Conservation (phyloP, 1,140 invertebrate species). For the Himalopsyche phryganea region DNA sequence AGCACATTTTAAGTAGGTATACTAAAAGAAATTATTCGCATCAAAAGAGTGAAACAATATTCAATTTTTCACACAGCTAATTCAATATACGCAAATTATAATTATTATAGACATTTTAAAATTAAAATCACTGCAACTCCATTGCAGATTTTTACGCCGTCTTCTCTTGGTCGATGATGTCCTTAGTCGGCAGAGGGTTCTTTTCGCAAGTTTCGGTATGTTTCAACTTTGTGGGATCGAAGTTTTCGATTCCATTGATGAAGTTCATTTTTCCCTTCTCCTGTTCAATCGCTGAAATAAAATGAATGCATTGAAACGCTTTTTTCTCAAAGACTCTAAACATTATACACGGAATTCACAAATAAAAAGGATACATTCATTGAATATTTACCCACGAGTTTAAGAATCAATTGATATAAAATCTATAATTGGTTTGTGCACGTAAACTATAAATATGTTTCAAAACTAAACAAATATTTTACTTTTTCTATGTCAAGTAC, state of each 20-base stretch:
- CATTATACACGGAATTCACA: no score
- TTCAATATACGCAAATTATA: conserved; percentile 9
- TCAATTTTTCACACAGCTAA: no score
- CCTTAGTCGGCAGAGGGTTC: conserved; percentile 84
- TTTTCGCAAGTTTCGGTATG: conserved; percentile 87
- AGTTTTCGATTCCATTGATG: conserved; percentile 84
- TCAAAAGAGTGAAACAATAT: neutral
- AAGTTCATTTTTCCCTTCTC: conserved; percentile 85
- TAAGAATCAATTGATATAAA: no score
- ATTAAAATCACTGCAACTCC: no score
- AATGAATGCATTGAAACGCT: no score
- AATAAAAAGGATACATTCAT: no score
- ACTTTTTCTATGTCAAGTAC: no score
- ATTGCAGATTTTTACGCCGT: conserved; percentile 50
- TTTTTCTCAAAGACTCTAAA: no score
- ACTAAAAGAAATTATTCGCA: conserved; percentile 12
- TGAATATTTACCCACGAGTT: no score
- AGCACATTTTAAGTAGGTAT: conserved; percentile 21
- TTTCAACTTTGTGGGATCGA: conserved; percentile 80
- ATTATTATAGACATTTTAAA: neutral
- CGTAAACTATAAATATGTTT: no score
- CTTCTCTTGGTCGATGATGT: conserved; percentile 71
- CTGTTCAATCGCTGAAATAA: conserved; percentile 71
- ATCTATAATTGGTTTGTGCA: no score
- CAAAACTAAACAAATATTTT: no score